Evolutionary conservation across 2,797 vertebrate genomes (phyloP).

Genomic region (Eutrigla gurnardus): DNA sequence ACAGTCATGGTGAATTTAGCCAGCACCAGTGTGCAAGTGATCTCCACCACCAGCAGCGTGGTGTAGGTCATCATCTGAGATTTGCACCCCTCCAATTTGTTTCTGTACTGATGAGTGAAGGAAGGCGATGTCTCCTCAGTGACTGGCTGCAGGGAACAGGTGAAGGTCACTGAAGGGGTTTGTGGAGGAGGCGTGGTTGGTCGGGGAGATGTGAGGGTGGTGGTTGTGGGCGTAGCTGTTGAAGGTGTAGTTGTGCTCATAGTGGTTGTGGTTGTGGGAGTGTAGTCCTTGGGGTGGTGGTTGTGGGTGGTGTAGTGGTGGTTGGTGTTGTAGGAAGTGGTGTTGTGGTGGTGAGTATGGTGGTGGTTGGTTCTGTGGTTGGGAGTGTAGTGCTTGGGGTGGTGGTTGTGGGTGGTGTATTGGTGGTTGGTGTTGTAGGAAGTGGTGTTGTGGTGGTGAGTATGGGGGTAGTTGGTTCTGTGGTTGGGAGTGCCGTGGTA

Average conservation of each 20-base stretch:
- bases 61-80: slow-evolving; percentile 65
- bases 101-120: slow-evolving; percentile 11
- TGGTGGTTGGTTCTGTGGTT: slow-evolving; percentile 16
- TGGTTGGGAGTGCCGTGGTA: not conserved
- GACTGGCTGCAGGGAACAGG: slow-evolving; percentile 37
- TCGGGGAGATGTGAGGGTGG: slow-evolving; percentile 17
- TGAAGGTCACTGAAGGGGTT: slow-evolving; percentile 41
- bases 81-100: slow-evolving; percentile 66
- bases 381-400: not conserved
- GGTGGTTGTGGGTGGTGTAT: slow-evolving; percentile 9
- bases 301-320: slow-evolving; percentile 5
- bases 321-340: not conserved
- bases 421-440: not conserved
- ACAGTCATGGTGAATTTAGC: slow-evolving; percentile 71
- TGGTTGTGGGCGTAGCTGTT: slow-evolving; percentile 25
- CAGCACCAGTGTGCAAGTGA: slow-evolving; percentile 72
- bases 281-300: too few species aligned
- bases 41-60: slow-evolving; percentile 70
- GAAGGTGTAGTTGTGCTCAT: slow-evolving; percentile 7
- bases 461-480: not conserved
- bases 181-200: slow-evolving; percentile 37
- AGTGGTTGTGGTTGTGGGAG: not conserved
- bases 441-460: slow-evolving; percentile 14
- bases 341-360: not conserved
- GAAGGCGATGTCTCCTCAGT: not conserved